phyloP scores from a whole-genome alignment of 2,113 vertebrate species.

The Podarcis muralis region DNA sequence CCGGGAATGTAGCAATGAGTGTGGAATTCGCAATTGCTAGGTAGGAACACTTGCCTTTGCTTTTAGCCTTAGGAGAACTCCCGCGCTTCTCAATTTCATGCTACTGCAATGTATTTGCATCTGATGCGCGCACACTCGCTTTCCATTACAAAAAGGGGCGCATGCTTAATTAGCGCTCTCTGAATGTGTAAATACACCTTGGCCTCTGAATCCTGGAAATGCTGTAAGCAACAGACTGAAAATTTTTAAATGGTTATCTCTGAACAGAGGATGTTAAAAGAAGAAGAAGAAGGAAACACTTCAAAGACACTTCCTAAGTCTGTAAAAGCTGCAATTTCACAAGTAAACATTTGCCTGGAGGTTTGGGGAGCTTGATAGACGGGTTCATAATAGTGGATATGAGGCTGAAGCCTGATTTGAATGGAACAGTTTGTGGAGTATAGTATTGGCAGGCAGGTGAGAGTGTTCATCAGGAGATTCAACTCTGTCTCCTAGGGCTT shows the following conservation, averaged over 20 bases:
- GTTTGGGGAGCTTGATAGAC: slow-evolving; percentile 11
- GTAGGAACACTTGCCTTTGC: neutral
- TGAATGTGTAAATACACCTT: neutral
- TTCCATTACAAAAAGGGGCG: rapidly evolving
- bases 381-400: neutral
- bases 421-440: neutral
- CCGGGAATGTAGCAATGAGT: neutral
- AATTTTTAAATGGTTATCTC: neutral
- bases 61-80: neutral
- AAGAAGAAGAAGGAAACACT: neutral
- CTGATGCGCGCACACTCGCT: rapidly evolving
- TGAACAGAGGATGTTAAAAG: neutral
- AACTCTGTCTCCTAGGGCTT: neutral
- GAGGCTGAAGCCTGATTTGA: slow-evolving; percentile 4
- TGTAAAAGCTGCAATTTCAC: neutral
- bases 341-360: neutral
- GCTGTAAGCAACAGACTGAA: neutral
- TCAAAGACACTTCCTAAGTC: neutral
- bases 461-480: neutral
- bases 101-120: neutral
- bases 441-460: neutral
- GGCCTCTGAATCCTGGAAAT: neutral
- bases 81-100: neutral
- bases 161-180: neutral
- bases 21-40: neutral